Conservation (phyloP, 1,140 invertebrate species). For the Antheraea pernyi region DNA sequence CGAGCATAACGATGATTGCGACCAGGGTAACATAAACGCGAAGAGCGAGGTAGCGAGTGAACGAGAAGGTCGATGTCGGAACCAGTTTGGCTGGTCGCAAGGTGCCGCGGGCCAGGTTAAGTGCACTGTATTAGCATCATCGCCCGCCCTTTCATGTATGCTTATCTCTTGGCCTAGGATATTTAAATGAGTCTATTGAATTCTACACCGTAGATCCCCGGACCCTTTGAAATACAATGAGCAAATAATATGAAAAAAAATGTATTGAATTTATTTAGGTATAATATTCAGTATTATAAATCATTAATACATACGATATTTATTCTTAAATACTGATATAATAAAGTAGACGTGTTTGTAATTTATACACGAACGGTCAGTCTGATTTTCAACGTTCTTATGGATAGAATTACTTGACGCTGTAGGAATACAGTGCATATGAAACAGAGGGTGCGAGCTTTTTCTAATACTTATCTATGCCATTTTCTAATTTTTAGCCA, state of each 20-base stretch:
- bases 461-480: no score
- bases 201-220: conserved; percentile 41
- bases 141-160: conserved; percentile 71
- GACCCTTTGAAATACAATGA: conserved; percentile 3
- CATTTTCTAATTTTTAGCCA: no score
- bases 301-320: background rate
- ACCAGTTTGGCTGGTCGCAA: conserved; percentile 73
- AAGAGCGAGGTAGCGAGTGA: conserved; percentile 43
- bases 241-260: background rate
- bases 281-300: background rate
- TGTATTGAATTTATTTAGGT: background rate
- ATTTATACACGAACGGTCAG: no score
- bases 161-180: conserved; percentile 64
- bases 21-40: conserved; percentile 61
- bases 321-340: no score
- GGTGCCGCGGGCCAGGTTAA: conserved; percentile 71
- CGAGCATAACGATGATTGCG: conserved; percentile 51
- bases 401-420: no score
- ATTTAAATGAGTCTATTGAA: conserved; percentile 72
- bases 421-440: no score
- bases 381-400: no score
- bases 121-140: conserved; percentile 73
- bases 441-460: no score
- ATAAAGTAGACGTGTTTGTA: no score
- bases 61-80: conserved; percentile 61